phyloP scores from a whole-genome alignment of 2,797 vertebrate genomes.

The Takifugu rubripes region DNA sequence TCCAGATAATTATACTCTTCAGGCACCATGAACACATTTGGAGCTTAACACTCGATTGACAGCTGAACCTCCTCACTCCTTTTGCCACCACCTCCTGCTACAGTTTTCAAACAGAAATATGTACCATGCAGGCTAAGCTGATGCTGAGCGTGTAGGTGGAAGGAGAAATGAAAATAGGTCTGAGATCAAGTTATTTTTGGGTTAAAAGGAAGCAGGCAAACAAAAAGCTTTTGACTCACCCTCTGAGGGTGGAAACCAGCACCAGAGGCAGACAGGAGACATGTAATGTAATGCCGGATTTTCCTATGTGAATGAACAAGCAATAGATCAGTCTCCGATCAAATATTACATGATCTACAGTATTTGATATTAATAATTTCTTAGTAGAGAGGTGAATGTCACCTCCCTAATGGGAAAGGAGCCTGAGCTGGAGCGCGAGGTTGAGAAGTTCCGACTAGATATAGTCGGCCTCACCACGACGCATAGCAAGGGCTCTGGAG shows the following conservation, averaged over 20 bases:
- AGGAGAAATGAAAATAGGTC: slow-evolving; percentile 66
- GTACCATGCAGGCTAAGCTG: slow-evolving; percentile 50
- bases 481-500: too few species aligned
- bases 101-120: slow-evolving; percentile 49
- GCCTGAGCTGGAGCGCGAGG: too few species aligned
- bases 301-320: slow-evolving; percentile 1
- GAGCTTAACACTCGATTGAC: slow-evolving; percentile 25
- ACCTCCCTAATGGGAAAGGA: too few species aligned
- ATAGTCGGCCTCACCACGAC: too few species aligned
- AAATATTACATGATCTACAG: too few species aligned
- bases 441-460: too few species aligned
- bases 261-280: slow-evolving; percentile 39
- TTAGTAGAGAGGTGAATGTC: too few species aligned
- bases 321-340: background rate
- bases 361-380: too few species aligned
- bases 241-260: slow-evolving; percentile 56
- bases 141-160: slow-evolving; percentile 63
- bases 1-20: too few species aligned
- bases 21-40: too few species aligned
- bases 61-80: slow-evolving; percentile 24
- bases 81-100: slow-evolving; percentile 39
- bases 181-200: slow-evolving; percentile 74
- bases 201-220: slow-evolving; percentile 69
- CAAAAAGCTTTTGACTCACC: slow-evolving; percentile 75
- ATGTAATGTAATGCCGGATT: slow-evolving; percentile 17